A percentile compares a stretch with the other conserved stretches of the same genome.
phyloP scores from a whole-genome alignment of 2,797 vertebrate species.

The Pogonophryne albipinna region DNA sequence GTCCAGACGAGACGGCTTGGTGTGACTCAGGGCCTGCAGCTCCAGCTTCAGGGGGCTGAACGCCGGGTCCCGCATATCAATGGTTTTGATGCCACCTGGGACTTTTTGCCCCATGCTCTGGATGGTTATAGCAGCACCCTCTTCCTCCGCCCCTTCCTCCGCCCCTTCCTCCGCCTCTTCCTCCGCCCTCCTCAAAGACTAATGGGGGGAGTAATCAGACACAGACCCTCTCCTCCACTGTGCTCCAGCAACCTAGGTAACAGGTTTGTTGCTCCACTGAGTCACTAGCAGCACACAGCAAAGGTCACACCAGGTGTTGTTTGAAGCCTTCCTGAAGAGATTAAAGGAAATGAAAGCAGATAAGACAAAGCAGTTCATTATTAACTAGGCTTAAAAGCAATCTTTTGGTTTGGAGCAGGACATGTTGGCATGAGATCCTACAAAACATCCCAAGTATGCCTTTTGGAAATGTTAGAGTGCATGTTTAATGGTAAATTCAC shows the following conservation, averaged over 20 bases:
- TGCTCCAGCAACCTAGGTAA: slow-evolving; percentile 60
- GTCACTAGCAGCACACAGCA: slow-evolving; percentile 64
- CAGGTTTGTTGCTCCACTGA: slow-evolving; percentile 31
- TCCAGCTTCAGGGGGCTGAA: slow-evolving; percentile 94
- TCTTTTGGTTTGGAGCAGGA: neutral
- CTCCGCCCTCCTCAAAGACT: slow-evolving; percentile 69
- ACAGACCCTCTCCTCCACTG: slow-evolving; percentile 55
- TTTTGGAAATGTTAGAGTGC: slow-evolving; percentile 8
- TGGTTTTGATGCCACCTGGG: slow-evolving; percentile 97
- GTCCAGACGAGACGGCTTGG: slow-evolving; percentile 94
- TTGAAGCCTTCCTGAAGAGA: slow-evolving; percentile 77
- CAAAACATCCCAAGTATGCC: neutral
- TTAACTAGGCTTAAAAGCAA: slow-evolving; percentile 19
- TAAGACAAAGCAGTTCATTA: slow-evolving; percentile 51
- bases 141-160: slow-evolving; percentile 46
- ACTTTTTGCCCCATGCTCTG: slow-evolving; percentile 97
- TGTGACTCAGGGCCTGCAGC: slow-evolving; percentile 93
- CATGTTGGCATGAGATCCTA: neutral
- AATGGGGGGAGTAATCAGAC: slow-evolving; percentile 77
- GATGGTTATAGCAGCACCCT: slow-evolving; percentile 61
- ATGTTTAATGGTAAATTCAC: slow-evolving; percentile 17
- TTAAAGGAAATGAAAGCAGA: slow-evolving; percentile 63
- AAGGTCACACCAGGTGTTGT: slow-evolving; percentile 38
- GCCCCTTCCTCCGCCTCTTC: slow-evolving; percentile 42
- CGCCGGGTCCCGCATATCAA: slow-evolving; percentile 96